These are phyloP conservation scores for Calonectris borealis DNA, from an alignment of 2,113 vertebrate genomes.

Conservation along the genomic window DNA sequence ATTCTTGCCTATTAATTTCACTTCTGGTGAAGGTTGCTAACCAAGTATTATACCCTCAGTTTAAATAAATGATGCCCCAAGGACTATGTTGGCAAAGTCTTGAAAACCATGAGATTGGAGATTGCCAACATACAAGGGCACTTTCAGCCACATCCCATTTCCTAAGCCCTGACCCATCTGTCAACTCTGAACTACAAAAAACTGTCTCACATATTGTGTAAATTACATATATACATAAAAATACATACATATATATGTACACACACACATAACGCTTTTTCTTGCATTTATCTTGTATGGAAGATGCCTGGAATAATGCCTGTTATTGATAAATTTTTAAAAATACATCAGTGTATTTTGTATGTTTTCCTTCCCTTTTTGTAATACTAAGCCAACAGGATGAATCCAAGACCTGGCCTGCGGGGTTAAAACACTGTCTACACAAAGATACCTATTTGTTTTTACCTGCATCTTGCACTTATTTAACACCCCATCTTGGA, in stretches of 20 bases:
- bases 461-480: background rate
- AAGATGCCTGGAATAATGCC: background rate
- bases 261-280: background rate
- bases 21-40: background rate
- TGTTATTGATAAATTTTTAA: background rate
- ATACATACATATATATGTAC: background rate
- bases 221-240: background rate
- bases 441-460: background rate
- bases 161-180: background rate
- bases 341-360: accelerated
- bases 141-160: background rate
- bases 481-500: background rate
- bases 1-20: background rate
- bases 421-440: background rate
- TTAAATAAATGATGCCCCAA: background rate
- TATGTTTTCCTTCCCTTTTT: background rate
- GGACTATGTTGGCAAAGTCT: background rate
- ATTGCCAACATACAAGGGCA: background rate
- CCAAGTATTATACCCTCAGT: background rate
- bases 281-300: background rate
- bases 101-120: background rate
- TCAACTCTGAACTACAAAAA: background rate
- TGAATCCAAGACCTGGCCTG: background rate
- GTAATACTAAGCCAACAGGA: background rate
- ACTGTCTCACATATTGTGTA: background rate